These are phyloP conservation scores for Psix sp. DNA, from an alignment of 1,140 invertebrate species.

Conservation along the genomic window DNA sequence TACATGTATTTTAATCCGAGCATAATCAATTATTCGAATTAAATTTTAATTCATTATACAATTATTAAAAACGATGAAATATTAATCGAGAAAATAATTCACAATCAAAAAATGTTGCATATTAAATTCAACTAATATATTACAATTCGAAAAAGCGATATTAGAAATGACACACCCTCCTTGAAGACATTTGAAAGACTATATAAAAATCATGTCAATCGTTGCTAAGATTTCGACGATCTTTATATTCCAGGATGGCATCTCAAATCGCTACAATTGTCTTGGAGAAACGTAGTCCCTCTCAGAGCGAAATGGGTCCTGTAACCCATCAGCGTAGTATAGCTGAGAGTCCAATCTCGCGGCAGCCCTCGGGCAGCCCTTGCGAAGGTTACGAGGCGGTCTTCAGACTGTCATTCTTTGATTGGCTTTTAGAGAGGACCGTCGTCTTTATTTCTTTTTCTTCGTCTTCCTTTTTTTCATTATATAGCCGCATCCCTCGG, in stretches of 20 bases:
- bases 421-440: constrained; percentile 65
- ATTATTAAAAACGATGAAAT: too few species aligned
- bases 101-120: too few species aligned
- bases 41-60: too few species aligned
- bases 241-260: not conserved
- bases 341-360: constrained; percentile 60
- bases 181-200: too few species aligned
- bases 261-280: constrained; percentile 53
- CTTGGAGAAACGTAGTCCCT: constrained; percentile 27
- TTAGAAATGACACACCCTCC: too few species aligned
- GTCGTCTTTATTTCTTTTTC: constrained; percentile 61
- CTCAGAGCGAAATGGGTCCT: constrained; percentile 29
- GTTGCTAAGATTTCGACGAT: constrained; percentile 8
- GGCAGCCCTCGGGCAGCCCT: constrained; percentile 63
- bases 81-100: too few species aligned
- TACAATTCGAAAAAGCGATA: too few species aligned
- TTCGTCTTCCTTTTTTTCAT: constrained; percentile 41
- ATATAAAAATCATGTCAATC: constrained; percentile 48
- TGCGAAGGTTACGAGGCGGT: constrained; percentile 66
- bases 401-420: constrained; percentile 68
- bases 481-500: constrained; percentile 45
- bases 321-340: constrained; percentile 68
- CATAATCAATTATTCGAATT: too few species aligned
- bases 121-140: too few species aligned
- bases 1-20: too few species aligned